Percentiles rank a stretch among this genome's conserved stretches.
Evolutionary conservation across 37 sponge, comb jelly and placozoan species (phyloP).

Genomic region (Oopsacas minuta): DNA sequence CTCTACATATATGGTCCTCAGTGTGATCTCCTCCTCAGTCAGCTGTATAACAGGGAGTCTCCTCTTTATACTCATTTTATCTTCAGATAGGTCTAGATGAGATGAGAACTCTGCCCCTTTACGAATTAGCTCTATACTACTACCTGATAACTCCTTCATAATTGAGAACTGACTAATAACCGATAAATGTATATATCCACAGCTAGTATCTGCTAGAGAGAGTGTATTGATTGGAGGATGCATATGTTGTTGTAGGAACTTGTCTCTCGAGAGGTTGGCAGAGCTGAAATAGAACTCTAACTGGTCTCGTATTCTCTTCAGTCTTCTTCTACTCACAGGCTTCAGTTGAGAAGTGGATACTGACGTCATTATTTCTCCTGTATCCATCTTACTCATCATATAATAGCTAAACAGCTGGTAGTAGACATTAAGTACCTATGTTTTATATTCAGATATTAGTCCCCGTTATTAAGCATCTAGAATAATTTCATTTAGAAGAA

Average conservation of each 20-base stretch:
- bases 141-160: neutral
- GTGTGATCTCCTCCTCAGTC: neutral
- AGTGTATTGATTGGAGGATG: neutral
- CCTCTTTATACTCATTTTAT: neutral
- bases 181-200: neutral
- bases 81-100: neutral
- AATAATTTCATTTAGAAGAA: too few relatives aligned
- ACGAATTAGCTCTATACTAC: neutral
- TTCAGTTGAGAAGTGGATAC: neutral
- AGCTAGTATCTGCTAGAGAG: neutral
- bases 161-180: neutral
- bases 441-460: too few relatives aligned
- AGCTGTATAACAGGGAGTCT: neutral
- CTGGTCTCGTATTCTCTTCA: slow-evolving; percentile 8
- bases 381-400: neutral
- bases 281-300: neutral
- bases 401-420: too few relatives aligned
- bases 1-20: neutral
- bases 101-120: neutral
- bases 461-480: too few relatives aligned
- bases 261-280: slow-evolving; percentile 8
- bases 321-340: neutral
- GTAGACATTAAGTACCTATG: too few relatives aligned
- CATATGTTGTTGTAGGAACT: neutral
- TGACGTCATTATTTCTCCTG: neutral